A percentile compares a stretch with the other conserved stretches of the same genome.
These are phyloP conservation scores for Lasioglossum marginatum DNA, from an alignment of 2,888 invertebrate genomes.

Conservation along the genomic window DNA sequence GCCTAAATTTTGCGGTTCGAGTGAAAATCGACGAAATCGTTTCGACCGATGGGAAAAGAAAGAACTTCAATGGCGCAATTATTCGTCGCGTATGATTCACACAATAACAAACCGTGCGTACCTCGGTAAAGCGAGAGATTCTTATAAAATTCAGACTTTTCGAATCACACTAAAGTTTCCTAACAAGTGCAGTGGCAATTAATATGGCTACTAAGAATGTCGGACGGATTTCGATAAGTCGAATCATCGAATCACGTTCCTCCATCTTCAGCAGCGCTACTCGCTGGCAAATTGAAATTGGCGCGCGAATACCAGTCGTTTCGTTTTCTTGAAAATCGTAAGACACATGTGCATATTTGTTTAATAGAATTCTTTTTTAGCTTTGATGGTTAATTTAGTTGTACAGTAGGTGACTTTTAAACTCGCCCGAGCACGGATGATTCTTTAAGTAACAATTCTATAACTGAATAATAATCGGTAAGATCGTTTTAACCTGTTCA, in stretches of 20 bases:
- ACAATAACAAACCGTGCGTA: constrained; percentile 33
- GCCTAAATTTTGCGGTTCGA: not conserved
- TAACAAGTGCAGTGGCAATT: constrained; percentile 45
- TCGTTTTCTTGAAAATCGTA: not conserved
- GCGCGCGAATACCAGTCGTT: not conserved
- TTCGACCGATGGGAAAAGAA: not conserved
- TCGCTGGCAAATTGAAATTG: constrained; percentile 14
- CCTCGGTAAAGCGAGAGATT: constrained; percentile 51
- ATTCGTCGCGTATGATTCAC: not conserved
- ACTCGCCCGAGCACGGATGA: not conserved
- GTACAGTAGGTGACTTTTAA: not conserved
- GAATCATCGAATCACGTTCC: constrained; percentile 36
- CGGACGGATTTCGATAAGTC: constrained; percentile 39
- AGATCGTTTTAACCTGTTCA: constrained; percentile 3
- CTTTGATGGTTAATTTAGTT: not conserved
- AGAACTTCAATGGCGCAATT: not conserved
- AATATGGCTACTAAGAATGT: constrained; percentile 59
- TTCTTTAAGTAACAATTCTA: not conserved
- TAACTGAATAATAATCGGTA: not conserved
- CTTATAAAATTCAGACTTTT: constrained; percentile 48
- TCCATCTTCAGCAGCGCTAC: constrained; percentile 26
- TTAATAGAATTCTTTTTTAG: not conserved
- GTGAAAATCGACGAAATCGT: not conserved
- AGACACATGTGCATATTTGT: not conserved
- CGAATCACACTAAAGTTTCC: constrained; percentile 47